phyloP scores from a whole-genome alignment of 2,888 invertebrate genomes.

The Labia minor region DNA sequence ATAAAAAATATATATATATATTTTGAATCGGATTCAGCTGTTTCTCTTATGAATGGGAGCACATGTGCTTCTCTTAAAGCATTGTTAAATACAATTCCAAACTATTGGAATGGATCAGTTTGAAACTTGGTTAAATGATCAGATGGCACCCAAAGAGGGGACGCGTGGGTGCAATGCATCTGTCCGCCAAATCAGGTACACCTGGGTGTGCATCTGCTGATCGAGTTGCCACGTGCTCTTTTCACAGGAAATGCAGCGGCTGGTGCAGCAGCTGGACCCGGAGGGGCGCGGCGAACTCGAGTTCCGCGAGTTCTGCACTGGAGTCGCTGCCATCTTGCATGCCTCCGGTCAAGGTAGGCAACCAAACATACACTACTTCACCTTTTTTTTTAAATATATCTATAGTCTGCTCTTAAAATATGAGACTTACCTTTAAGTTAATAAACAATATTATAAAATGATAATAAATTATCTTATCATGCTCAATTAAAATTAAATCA shows the following conservation, averaged over 20 bases:
- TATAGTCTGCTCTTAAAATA: conserved; percentile 37
- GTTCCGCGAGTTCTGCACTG: conserved; percentile 41
- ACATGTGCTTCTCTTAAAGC: no score
- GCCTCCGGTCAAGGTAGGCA: conserved; percentile 13
- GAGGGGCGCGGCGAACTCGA: conserved; percentile 44
- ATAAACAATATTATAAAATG: no score
- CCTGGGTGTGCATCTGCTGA: background rate
- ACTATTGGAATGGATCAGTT: no score
- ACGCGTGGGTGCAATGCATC: background rate
- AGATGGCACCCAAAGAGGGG: no score
- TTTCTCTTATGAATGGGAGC: no score
- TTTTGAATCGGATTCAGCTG: no score
- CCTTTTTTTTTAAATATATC: conserved; percentile 13
- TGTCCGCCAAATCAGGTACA: background rate
- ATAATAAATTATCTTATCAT: no score
- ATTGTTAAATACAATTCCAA: no score
- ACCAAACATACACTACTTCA: conserved; percentile 19
- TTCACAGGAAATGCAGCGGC: conserved; percentile 39
- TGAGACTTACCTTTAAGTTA: no score
- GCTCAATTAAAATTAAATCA: no score
- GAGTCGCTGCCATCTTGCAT: conserved; percentile 34
- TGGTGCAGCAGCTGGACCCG: conserved; percentile 41
- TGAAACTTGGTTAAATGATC: no score
- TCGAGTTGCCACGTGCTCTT: background rate
- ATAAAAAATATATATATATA: no score